Evolutionary conservation across 1,140 invertebrate species (phyloP), one percentile per base, ranked within the genome.

Genomic region (Luehdorfia chinensis): DNA sequence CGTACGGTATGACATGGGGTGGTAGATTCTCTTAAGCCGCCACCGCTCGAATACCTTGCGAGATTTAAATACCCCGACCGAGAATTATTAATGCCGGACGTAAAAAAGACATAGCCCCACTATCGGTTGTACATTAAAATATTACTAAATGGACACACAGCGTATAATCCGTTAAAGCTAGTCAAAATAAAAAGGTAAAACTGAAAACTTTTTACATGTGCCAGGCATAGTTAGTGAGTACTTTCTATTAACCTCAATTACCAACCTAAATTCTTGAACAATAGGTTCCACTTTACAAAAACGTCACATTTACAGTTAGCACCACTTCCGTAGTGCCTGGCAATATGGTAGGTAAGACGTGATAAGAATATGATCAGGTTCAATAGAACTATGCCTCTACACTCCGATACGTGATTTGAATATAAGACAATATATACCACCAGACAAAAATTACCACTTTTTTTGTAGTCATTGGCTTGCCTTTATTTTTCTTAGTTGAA

Each of bases 241-340:
- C 43, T 52, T 52, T 52, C 49, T 16, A 21, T 37, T 52, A 45
- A 52, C 43, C 48, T 18, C 31, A 33, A 50, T 37, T 44, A 50
- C 34, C 48, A 28, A 44, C 48, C 50, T 52, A 47, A 52, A 47
- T 53, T 27, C 18, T 32, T 14, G 14, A 4, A 47, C 50, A 47
- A 53, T 53, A 47, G 44, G 27, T 45, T 53, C 21, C 50, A 47
- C n/a, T 53, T 43, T 47, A 47, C 50, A 39, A 53, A 41, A 47
- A 18, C 44, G 44, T 41, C 44, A 41, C 18, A 33, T 43, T 47
- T 47, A 53, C 50, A 53, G 50, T 53, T 53, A 53, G 33, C 8
- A 18, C 44, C 41, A 53, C 50, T 53, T 47, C 50, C 50, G 44
- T 13, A 39, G 43, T 7, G 18, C 11, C 19, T 30, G 39, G 19